Evolutionary conservation across 2,797 vertebrate species (phyloP), one percentile per base, ranked within the genome.

Genomic region (Aldrovandia affinis): DNA sequence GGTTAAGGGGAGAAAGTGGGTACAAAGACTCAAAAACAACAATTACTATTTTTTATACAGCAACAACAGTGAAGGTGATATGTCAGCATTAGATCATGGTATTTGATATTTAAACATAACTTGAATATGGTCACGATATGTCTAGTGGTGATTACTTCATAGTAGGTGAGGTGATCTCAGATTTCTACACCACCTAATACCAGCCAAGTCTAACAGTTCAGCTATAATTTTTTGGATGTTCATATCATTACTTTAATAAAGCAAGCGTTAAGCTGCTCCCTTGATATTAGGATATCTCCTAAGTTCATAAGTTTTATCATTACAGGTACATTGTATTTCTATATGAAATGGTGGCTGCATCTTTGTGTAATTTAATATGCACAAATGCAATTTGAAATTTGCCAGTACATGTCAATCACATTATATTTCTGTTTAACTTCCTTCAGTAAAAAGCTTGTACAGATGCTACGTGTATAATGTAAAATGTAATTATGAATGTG

Each of bases 381-480:
- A 70, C 65, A 70, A 70, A 70, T 70, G 65, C 30, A 70, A 70
- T 28, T 65, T 65, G 33, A 36, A 70, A 14, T 39, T 70, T 36
- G 6, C 30, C 65, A 70, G 30, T 70, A 70, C 65, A 70, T 68
- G 63, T 68, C 63, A 33, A 33, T 39, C 33, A 30, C 36, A 36
- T 70, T 70, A 70, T 8, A 70, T 39, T 70, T 36, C 65, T 36
- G 33, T 36, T 70, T 15, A 70, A 39, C 50, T 12, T 52, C 50
- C 33, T 70, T 70, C 33, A 70, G 7, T 70, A 39, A 15, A 70
- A 10, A 30, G 30, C 63, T 39, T 70, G 65, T 39, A 33, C 18
- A 70, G 18, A 39, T 68, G 63, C 63, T 68, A 63, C 59, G 8
- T 65, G 61, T 65, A 28, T 65, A 65, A 65, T 65, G 61, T 65